These are phyloP conservation scores for Mallotus villosus DNA, from an alignment of 2,797 vertebrate genomes.

Conservation along the genomic window DNA sequence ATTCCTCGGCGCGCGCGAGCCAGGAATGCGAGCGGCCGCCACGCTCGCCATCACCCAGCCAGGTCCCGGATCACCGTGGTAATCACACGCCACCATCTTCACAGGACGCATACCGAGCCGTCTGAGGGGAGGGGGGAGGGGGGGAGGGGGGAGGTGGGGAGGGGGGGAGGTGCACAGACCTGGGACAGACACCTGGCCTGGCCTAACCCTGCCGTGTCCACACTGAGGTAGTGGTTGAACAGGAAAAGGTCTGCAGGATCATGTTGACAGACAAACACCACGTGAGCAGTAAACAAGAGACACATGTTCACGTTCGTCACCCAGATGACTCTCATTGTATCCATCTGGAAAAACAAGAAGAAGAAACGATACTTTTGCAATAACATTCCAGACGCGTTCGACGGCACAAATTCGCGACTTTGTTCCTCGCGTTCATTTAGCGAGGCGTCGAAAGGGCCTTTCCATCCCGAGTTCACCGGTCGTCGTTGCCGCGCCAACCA, in stretches of 20 bases:
- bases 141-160: background rate
- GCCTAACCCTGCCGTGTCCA: background rate
- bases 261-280: background rate
- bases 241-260: background rate
- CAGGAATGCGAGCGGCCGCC: conserved; percentile 51
- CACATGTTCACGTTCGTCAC: conserved; percentile 36
- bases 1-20: conserved; percentile 41
- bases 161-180: conserved; percentile 3
- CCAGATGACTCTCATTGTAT: conserved; percentile 53
- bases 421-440: background rate
- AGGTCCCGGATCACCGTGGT: conserved; percentile 27
- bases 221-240: no score
- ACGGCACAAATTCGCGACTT: background rate
- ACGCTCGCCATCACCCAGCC: conserved; percentile 17
- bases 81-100: conserved; percentile 39
- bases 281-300: background rate
- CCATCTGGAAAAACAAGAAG: conserved; percentile 48
- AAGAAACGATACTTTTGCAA: conserved; percentile 19
- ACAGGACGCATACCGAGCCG: conserved; percentile 5
- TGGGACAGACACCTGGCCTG: background rate
- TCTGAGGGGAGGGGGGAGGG: background rate
- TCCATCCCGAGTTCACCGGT: conserved; percentile 4
- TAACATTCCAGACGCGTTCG: conserved; percentile 9
- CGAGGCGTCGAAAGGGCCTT: background rate
- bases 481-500: conserved; percentile 35